A percentile compares a stretch with the other conserved stretches of the same genome.
These are phyloP conservation scores for Neoitamus cyanurus DNA, from an alignment of 2,888 invertebrate species.

Conservation along the genomic window DNA sequence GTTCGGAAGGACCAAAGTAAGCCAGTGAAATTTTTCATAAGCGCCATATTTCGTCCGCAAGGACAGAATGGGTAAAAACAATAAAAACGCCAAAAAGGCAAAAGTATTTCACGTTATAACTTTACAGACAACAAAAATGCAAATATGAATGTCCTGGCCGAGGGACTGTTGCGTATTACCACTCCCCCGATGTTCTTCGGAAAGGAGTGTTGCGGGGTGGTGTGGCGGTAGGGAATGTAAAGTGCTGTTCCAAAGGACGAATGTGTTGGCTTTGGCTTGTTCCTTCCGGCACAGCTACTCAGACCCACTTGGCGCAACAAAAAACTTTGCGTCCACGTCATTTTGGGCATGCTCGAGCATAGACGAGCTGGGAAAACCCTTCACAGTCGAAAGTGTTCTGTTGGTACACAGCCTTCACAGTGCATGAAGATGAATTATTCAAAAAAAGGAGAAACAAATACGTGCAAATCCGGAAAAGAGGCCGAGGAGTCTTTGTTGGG, in stretches of 20 bases:
- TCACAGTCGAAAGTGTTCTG: not conserved
- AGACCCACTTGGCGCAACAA: too few species aligned
- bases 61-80: not conserved
- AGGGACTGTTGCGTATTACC: not conserved
- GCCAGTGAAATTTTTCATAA: not conserved
- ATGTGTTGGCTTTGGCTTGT: not conserved
- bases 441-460: not conserved
- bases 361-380: not conserved
- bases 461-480: not conserved
- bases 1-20: not conserved
- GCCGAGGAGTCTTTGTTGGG: not conserved
- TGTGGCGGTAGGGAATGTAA: not conserved
- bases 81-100: not conserved
- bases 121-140: not conserved
- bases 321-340: not conserved
- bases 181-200: not conserved
- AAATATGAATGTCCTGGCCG: not conserved
- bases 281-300: not conserved
- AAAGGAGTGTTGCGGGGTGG: not conserved
- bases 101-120: not conserved
- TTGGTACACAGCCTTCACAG: not conserved
- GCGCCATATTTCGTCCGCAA: not conserved
- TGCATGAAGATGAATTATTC: not conserved
- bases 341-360: not conserved
- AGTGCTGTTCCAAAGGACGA: not conserved